Percentiles rank a stretch among this genome's conserved stretches.
Evolutionary conservation across 2,888 invertebrate genomes (phyloP).

Genomic region (Drosophila eohydei): DNA sequence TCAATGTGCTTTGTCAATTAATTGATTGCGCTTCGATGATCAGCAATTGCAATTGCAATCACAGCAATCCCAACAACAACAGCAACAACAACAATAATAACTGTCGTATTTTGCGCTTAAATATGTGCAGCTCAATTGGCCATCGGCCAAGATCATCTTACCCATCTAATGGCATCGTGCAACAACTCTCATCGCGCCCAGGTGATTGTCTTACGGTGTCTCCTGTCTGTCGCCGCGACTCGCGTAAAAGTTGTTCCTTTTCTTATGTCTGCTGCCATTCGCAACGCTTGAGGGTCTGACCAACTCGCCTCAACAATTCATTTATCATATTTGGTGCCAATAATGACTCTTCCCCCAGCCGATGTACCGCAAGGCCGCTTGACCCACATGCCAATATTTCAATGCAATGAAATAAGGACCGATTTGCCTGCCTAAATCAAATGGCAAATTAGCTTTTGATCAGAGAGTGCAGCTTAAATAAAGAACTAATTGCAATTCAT

Average conservation of each 20-base stretch:
- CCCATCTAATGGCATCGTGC: constrained; percentile 19
- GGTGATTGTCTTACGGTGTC: constrained; percentile 52
- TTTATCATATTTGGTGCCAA: constrained; percentile 67
- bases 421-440: constrained; percentile 9
- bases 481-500: not conserved
- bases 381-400: constrained; percentile 49
- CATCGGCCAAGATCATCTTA: constrained; percentile 50
- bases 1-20: constrained; percentile 70
- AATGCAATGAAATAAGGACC: not conserved
- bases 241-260: constrained; percentile 67
- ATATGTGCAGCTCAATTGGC: constrained; percentile 71
- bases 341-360: constrained; percentile 36
- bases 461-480: not conserved
- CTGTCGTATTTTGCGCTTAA: constrained; percentile 78
- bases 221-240: constrained; percentile 29
- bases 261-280: constrained; percentile 18
- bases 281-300: constrained; percentile 45
- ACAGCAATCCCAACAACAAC: constrained; percentile 8
- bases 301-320: constrained; percentile 58
- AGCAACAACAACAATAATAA: constrained; percentile 64
- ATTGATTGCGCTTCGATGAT: constrained; percentile 67
- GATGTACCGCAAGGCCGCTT: constrained; percentile 53
- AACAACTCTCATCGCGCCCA: constrained; percentile 31
- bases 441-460: not conserved
- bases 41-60: constrained; percentile 28